These are phyloP conservation scores for Oreortyx pictus DNA, from an alignment of 2,797 vertebrate species.

Conservation along the genomic window DNA sequence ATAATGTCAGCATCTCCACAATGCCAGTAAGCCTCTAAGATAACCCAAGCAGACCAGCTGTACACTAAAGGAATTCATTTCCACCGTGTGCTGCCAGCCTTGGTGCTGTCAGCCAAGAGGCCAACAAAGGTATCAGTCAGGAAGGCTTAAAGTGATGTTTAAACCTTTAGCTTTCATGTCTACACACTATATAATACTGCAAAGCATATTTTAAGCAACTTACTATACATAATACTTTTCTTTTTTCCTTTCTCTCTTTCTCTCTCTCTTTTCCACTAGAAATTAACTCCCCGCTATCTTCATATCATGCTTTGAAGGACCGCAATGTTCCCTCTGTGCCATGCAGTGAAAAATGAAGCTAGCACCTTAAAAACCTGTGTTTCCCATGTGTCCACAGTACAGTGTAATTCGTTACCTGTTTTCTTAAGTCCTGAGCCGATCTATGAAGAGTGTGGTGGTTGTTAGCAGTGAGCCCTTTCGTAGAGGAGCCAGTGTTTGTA, in stretches of 20 bases:
- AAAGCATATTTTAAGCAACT: neutral
- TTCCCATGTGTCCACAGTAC: neutral
- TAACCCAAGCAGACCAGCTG: neutral
- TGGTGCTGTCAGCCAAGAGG: neutral
- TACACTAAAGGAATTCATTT: neutral
- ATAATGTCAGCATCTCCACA: neutral
- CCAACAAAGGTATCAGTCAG: neutral
- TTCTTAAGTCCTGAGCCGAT: constrained; percentile 93
- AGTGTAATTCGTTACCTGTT: constrained; percentile 85
- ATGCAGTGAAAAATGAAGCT: neutral
- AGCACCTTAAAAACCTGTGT: neutral
- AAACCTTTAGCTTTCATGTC: neutral
- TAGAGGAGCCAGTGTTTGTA: constrained; percentile 81
- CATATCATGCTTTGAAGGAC: neutral
- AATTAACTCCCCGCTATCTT: constrained; percentile 10
- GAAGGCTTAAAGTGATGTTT: neutral
- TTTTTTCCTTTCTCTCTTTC: neutral
- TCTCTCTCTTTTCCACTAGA: neutral
- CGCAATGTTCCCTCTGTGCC: rapidly evolving
- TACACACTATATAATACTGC: neutral
- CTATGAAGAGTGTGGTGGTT: constrained; percentile 87
- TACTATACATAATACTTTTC: neutral
- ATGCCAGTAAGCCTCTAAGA: neutral
- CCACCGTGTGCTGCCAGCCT: neutral
- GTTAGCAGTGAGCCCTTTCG: constrained; percentile 84